Percentiles rank a stretch among this genome's conserved stretches.
Evolutionary conservation across 2,113 vertebrate genomes (phyloP).

Genomic region (Monopterus albus): DNA sequence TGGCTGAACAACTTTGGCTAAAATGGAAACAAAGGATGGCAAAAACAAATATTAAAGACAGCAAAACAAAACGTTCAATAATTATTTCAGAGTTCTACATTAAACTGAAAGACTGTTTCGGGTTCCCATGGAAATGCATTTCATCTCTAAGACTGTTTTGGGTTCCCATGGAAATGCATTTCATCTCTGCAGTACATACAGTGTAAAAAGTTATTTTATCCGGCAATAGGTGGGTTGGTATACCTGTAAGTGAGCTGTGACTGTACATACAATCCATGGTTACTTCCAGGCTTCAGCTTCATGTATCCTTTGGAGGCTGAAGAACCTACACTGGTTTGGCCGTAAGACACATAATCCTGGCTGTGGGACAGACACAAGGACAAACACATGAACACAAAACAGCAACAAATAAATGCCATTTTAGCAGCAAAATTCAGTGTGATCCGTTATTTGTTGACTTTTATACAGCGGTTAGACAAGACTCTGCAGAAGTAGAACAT

Average conservation of each 20-base stretch:
- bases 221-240: background rate
- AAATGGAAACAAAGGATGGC: background rate
- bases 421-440: no score
- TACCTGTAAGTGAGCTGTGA: conserved; percentile 64
- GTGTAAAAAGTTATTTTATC: background rate
- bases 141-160: no score
- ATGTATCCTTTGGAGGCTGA: conserved; percentile 58
- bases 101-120: no score
- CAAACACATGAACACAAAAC: background rate
- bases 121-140: no score
- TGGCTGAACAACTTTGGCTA: conserved; percentile 59
- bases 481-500: background rate
- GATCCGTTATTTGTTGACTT: background rate
- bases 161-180: background rate
- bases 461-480: background rate
- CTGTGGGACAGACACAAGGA: conserved; percentile 48
- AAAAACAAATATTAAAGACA: background rate
- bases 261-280: background rate
- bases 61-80: background rate
- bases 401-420: no score
- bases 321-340: conserved; percentile 3
- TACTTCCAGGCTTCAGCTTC: conserved; percentile 45
- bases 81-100: background rate
- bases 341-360: conserved; percentile 49
- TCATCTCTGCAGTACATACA: background rate